Base-by-base conservation (phyloP, 2,888 invertebrate genomes). In the Acanthosoma haemorrhoidale region DNA sequence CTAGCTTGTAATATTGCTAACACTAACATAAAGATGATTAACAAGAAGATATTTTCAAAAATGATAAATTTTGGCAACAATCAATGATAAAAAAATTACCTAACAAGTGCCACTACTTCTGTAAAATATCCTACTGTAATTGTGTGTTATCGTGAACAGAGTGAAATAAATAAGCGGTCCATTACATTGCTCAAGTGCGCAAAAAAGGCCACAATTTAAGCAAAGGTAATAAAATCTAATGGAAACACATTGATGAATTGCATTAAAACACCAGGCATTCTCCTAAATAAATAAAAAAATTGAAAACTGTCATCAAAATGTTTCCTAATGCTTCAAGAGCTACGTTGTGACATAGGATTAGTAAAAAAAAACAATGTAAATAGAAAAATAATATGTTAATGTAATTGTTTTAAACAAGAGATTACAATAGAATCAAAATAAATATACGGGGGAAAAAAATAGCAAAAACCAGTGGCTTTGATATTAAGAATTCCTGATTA, bases 271-370 rank as follows among this genome's bases (percentile, higher is more conserved):
- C 68, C 68, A 68, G 68, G 59, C 68, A 68, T 68, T 68, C 41
- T 57, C 57, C 25, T 32, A 34, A 51, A 15, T 11, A 64, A 15
- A 41, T 29, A 18, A 58, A 8, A 11, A 29, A 43, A 51, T 51
- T n/a, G n/a, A n/a, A n/a, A n/a, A n/a, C n/a, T n/a, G 8, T 59
- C 68, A 68, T 68, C 69, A 69, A 69, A 63, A 63, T 69, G 43
- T 69, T 69, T 69, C 63, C 61, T 59, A 68, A 36, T 59, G 58
- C 60, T 68, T 68, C 59, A 13, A 68, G 58, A 58, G 60, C 34
- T 59, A 59, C 59, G 25, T 51, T 34, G 34, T 63, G 63, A 60
- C 60, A 60, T 32, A 34, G 18, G 8, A 60, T 60, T 60, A 60
- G 60, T 60, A 31, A 34, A 60, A 29, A n/a, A 60, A 60, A 21